A percentile compares a stretch with the other conserved stretches of the same genome.
phyloP scores from a whole-genome alignment of 2,888 invertebrate genomes.

The Sinopyrophorus schimmeli region DNA sequence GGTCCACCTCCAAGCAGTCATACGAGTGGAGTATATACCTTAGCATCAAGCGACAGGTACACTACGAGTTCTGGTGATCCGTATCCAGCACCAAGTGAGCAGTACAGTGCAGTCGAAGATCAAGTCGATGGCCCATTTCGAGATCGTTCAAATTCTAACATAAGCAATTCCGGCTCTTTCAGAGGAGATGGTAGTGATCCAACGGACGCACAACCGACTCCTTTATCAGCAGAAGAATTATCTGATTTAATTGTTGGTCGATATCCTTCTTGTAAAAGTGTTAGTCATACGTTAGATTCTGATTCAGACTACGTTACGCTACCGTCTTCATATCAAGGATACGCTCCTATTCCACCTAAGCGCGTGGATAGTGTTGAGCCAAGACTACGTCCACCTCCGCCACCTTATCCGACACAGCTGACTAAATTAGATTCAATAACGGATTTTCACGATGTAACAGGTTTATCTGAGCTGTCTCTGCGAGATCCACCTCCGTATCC shows the following conservation, averaged over 20 bases:
- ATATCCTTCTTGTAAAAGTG: slow-evolving; percentile 76
- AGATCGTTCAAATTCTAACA: slow-evolving; percentile 75
- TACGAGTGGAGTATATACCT: slow-evolving; percentile 83
- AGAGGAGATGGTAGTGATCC: slow-evolving; percentile 90
- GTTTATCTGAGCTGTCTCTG: slow-evolving; percentile 47
- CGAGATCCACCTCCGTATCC: slow-evolving; percentile 73
- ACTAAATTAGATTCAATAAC: slow-evolving; percentile 51
- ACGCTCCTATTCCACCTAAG: slow-evolving; percentile 70
- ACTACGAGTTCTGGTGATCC: slow-evolving; percentile 51
- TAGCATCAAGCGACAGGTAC: slow-evolving; percentile 66
- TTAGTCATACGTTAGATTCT: slow-evolving; percentile 83
- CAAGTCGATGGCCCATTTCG: slow-evolving; percentile 62
- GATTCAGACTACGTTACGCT: slow-evolving; percentile 89
- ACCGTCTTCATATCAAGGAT: slow-evolving; percentile 57
- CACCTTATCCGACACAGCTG: slow-evolving; percentile 47
- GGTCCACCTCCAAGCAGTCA: slow-evolving; percentile 75
- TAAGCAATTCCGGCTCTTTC: slow-evolving; percentile 78
- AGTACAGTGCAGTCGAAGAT: slow-evolving; percentile 46
- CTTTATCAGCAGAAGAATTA: slow-evolving; percentile 80
- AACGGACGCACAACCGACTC: slow-evolving; percentile 73
- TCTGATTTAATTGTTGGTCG: slow-evolving; percentile 82
- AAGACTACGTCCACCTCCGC: slow-evolving; percentile 56
- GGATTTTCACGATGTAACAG: slow-evolving; percentile 46
- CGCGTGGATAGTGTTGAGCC: slow-evolving; percentile 65
- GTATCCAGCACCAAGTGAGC: slow-evolving; percentile 46